Base-by-base conservation (phyloP, 37 sponge, comb jelly and placozoan species). In the Lycopodina hypogea region DNA sequence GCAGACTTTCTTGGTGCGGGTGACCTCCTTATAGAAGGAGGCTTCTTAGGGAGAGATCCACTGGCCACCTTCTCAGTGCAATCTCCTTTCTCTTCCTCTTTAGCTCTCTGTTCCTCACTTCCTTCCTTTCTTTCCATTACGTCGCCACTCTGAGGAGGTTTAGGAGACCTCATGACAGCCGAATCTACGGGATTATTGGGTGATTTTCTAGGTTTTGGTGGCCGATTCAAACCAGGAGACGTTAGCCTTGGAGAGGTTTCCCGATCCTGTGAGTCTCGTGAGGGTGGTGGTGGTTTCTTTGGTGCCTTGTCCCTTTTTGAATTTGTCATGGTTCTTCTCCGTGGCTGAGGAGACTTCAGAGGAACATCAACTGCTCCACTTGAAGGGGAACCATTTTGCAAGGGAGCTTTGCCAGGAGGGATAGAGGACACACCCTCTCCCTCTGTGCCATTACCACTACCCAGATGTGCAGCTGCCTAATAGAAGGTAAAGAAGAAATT, bases 141-240 rank as follows among this genome's bases (percentile, higher is more conserved):
- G 23, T 58, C 21, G 26, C 2, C 23, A 19, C 26, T 58, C 26
- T 4, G 59, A 58, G 59, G 48, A 12, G 8, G 8, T 18, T 6
- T 6, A 17, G 34, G 33, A n/a, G n/a, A n/a, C 30, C 35, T 65
- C 66, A 3, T 34, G 9, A 45, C 66, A 24, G 18, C 66, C 7
- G 35, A n/a, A n/a, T n/a, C n/a, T n/a, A n/a, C n/a, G 30, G 66
- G 26, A 34, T 32, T 32, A 65, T 65, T 3, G 12, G 60, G 53
- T 55, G 11, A 4, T 21, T 30, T 76, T 2, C 37, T 33, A 65
- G 35, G 66, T 65, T 37, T 60, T 58, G 76, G 81, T 12, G 81
- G 71, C 37, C 74, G 82, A 19, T 73, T 68, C 30, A 38, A 36
- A 8, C 28, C 66, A 1, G 28, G 53, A 37, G 37, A 26, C 0